A percentile compares a stretch with the other conserved stretches of the same genome.
Conservation (phyloP, 2,888 invertebrate genomes). For the Caenorhabditis parvicauda region DNA sequence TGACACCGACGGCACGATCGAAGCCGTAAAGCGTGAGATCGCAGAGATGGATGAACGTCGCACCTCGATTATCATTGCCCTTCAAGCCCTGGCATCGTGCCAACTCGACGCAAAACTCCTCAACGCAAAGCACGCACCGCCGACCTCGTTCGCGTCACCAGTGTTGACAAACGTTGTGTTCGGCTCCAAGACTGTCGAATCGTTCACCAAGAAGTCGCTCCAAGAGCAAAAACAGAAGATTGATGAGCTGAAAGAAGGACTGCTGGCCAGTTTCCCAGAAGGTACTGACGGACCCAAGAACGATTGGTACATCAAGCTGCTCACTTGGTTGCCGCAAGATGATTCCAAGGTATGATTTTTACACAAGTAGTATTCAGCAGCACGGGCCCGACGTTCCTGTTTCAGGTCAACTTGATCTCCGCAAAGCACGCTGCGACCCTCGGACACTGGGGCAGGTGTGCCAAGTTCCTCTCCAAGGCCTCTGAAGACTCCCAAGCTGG, state of each 20-base stretch:
- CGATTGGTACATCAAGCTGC: constrained; percentile 65
- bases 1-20: constrained; percentile 77
- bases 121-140: constrained; percentile 10
- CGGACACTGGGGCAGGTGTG: constrained; percentile 78
- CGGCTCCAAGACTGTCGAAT: too few relatives aligned
- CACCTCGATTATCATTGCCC: constrained; percentile 68
- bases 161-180: constrained; percentile 12
- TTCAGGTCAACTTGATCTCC: constrained; percentile 74
- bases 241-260: constrained; percentile 12
- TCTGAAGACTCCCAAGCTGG: too few relatives aligned
- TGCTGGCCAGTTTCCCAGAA: too few relatives aligned
- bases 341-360: constrained; percentile 73
- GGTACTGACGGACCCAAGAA: constrained; percentile 74
- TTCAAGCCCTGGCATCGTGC: constrained; percentile 29
- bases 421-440: constrained; percentile 75
- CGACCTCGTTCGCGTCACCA: too few relatives aligned
- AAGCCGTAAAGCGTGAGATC: too few relatives aligned
- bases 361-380: background rate
- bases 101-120: constrained; percentile 25
- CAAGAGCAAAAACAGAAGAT: constrained; percentile 6
- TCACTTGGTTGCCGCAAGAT: constrained; percentile 78
- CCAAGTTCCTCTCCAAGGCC: constrained; percentile 67
- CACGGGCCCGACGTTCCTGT: background rate
- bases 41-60: constrained; percentile 77
- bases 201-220: constrained; percentile 6